Base-by-base conservation (phyloP, 2,113 vertebrate species). In the Phalacrocorax aristotelis region DNA sequence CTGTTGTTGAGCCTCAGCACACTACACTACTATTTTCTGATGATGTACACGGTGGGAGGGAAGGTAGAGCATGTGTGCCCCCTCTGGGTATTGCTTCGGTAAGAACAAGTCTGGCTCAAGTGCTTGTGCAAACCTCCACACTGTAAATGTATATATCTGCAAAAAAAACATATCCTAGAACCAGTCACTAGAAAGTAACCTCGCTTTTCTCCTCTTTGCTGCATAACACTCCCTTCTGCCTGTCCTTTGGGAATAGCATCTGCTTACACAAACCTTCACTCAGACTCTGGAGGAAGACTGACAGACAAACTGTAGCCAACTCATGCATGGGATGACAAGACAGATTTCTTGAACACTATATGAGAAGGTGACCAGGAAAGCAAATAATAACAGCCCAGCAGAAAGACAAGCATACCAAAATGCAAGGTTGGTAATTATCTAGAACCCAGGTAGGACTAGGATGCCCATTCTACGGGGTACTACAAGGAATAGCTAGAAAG, bases 31-130 rank as follows among this genome's bases (percentile, higher is more conserved):
- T 71, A 11, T 42, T 55, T 48, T 17, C 38, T 84, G 69, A 70
- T 74, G 34, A 36, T 11, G 36, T 25, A 13, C 5, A 0, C 0
- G 0, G 36, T 36, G 51, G 49, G 64, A 86, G 10, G 30, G 54
- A 95, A 83, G 46, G 51, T 58, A 42, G 94, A 96, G 91, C 95
- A 6, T 34, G 76, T 84, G 83, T 91, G 86, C 89, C 60, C 86
- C 87, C 96, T 94, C 89, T 10, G 55, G 91, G 55, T 46, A 51
- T 34, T 64, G 60, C 72, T 77, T 70, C 17, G 1, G 51, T 66
- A 51, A 62, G 75, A 93, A 16, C 90, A 85, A 54, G 23, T 46
- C 72, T 55, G 72, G 22, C n/a, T 90, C 22, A 46, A 80, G 40
- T 30, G 14, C 8, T 34, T 83, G 76, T 72, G 54, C 57, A 86